Base-by-base conservation (phyloP, 2,888 invertebrate species). In the Phragmatobia fuliginosa region DNA sequence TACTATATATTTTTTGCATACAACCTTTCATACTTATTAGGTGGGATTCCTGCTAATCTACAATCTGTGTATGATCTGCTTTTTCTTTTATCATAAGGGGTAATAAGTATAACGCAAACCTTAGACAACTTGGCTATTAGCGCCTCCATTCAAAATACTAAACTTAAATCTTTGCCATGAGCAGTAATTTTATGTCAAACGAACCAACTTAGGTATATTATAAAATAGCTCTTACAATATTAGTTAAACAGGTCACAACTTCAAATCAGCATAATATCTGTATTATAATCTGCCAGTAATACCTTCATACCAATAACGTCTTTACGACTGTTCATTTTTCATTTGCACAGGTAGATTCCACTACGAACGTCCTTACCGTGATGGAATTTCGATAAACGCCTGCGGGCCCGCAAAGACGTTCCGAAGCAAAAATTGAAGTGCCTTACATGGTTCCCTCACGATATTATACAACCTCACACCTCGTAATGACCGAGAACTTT, bases 391-490 rank as follows among this genome's bases (percentile, higher is more conserved):
- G 81, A 85, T 85, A 80, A 85, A 68, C 76, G 78, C 81, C 76
- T 74, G 71, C 74, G 78, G 65, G 67, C 74, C 72, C 56, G 63
- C 62, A 73, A 70, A 73, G 71, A 72, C 83, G 79, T 86, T 82
- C 87, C 85, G 75, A 87, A 85, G 85, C 83, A 86, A 86, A 87
- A 87, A 85, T 83, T 81, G 78, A 77, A 85, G 81, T 85, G 78
- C 83, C 77, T 36, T 7, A 63, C 80, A 73, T 71, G 71, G 66
- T 79, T 71, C 65, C 58, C 66, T 38, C 56, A 31, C 59, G 62
- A 71, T 74, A 75, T 78, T 78, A 77, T 72, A 74, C 72, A 76
- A 70, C 73, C 71, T 56, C 49, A 32, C 49, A 60, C 41, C 16
- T 25, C 32, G 56, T 59, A 66, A 68, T 65, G 56, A 32, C 33